These are phyloP conservation scores for Nannoperca obscura DNA, from an alignment of 2,797 vertebrate genomes.

Conservation along the genomic window DNA sequence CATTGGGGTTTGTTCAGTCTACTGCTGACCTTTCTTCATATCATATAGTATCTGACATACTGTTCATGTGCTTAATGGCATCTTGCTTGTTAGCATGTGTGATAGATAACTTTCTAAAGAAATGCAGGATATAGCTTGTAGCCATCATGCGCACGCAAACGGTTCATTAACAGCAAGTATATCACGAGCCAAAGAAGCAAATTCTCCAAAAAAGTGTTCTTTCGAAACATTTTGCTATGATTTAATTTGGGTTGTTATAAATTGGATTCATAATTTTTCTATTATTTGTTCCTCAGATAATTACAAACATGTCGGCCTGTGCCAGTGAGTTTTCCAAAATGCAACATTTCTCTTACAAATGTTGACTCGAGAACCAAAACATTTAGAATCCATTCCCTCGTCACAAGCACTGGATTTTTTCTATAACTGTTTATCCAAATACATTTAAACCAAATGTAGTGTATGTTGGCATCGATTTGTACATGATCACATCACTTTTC, in stretches of 20 bases:
- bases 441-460: slow-evolving; percentile 27
- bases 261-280: background rate
- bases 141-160: background rate
- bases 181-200: background rate
- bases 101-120: background rate
- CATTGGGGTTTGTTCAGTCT: background rate
- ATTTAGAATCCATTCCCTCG: background rate
- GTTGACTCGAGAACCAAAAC: background rate
- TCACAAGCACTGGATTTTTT: background rate
- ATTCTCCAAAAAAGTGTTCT: background rate
- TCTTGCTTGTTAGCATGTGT: background rate
- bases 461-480: slow-evolving; percentile 12
- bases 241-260: background rate
- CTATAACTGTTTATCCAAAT: slow-evolving; percentile 23
- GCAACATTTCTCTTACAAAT: background rate
- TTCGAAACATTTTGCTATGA: background rate
- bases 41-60: background rate
- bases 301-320: slow-evolving; percentile 9
- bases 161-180: background rate
- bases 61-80: background rate
- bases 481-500: slow-evolving; percentile 6
- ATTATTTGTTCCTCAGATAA: slow-evolving; percentile 1
- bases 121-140: background rate
- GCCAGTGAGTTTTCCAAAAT: slow-evolving; percentile 13
- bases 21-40: background rate